A percentile compares a stretch with the other conserved stretches of the same genome.
phyloP scores from a whole-genome alignment of 53 echinoderm and acorn worm genomes.

The Actinopyga echinites region DNA sequence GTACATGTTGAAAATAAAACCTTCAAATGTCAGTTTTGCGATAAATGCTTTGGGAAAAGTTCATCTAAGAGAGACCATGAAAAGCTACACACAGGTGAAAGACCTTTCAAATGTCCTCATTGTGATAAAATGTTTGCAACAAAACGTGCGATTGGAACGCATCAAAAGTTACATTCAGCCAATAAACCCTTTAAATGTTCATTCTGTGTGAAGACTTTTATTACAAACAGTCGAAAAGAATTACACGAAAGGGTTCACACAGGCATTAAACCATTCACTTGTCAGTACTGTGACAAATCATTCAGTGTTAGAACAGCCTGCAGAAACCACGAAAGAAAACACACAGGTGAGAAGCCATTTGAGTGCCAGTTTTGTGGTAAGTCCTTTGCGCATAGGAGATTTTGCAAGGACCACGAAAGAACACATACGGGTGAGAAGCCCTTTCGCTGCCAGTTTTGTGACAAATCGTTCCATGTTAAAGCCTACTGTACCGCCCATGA shows the following conservation, averaged over 20 bases:
- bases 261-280: conserved; percentile 39
- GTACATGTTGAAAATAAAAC: conserved; percentile 13
- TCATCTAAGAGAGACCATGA: conserved; percentile 34
- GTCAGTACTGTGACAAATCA: conserved; percentile 28
- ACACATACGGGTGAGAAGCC: conserved; percentile 22
- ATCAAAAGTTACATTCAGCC: conserved; percentile 37
- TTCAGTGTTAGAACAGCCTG: conserved; percentile 31
- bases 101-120: neutral
- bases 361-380: conserved; percentile 31
- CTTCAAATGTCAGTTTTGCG: conserved; percentile 16
- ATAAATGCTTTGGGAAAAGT: neutral
- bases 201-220: conserved; percentile 34
- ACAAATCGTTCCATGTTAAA: conserved; percentile 25
- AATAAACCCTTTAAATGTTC: conserved; percentile 29
- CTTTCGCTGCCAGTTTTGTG: conserved; percentile 7
- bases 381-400: conserved; percentile 35
- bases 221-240: neutral
- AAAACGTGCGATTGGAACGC: neutral
- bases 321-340: conserved; percentile 24
- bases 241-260: conserved; percentile 30
- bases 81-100: conserved; percentile 29
- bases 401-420: conserved; percentile 34
- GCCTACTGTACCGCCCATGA: conserved; percentile 9
- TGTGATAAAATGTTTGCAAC: conserved; percentile 35
- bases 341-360: conserved; percentile 34